phyloP scores from a whole-genome alignment of 1,140 invertebrate genomes.

The Pteromalus puparum region DNA sequence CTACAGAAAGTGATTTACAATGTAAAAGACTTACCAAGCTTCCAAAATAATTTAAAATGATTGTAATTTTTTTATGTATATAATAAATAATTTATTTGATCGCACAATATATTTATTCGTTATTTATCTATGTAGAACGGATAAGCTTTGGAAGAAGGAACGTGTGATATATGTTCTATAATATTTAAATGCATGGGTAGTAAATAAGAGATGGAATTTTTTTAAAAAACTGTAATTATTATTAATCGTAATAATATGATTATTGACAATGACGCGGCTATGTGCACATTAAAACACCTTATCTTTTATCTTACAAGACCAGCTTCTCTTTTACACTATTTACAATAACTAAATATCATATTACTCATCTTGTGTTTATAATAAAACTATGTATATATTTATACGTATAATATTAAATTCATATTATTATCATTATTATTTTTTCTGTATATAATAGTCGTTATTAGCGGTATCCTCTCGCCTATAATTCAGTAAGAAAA shows the following conservation, averaged over 20 bases:
- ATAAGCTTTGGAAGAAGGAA: not conserved
- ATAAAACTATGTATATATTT: constrained; percentile 71
- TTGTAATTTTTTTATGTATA: not conserved
- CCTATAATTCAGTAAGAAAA: constrained; percentile 63
- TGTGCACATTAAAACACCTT: constrained; percentile 79
- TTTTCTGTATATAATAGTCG: constrained; percentile 54
- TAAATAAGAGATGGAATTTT: constrained; percentile 30
- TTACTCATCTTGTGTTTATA: constrained; percentile 70
- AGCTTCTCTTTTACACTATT: constrained; percentile 77
- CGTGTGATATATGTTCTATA: too few species aligned
- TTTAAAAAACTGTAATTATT: constrained; percentile 75
- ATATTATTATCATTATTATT: constrained; percentile 63
- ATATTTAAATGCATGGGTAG: not conserved
- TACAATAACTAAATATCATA: constrained; percentile 75
- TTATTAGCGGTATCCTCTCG: constrained; percentile 58
- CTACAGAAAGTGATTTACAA: constrained; percentile 55
- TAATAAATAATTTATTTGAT: not conserved
- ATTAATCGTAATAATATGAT: constrained; percentile 76
- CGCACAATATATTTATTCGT: not conserved
- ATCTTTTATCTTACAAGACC: constrained; percentile 78
- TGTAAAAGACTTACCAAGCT: constrained; percentile 41
- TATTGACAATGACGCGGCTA: constrained; percentile 77
- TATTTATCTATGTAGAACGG: not conserved
- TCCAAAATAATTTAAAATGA: not conserved
- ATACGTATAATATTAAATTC: constrained; percentile 67